Evolutionary conservation across 2,113 vertebrate genomes (phyloP), one percentile per base, ranked within the genome.

Genomic region (Nothobranchius kuhntae): DNA sequence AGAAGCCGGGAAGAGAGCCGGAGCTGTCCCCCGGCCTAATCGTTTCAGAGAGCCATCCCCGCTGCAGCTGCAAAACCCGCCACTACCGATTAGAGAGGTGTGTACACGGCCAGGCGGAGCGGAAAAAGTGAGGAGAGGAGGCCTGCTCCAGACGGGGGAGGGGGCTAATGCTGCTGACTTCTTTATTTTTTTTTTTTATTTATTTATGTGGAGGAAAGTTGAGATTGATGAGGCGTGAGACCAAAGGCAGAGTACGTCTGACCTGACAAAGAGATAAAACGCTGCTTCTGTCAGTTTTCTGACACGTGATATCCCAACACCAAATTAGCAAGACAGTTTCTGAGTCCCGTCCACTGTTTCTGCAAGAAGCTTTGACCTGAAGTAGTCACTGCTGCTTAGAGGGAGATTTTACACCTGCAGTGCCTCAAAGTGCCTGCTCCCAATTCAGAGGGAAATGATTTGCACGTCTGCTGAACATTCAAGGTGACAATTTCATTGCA

Each of bases 11-110:
- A 86, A 88, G 87, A 89, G 86, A 86, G 85, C 84, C 17, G 71
- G 81, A 78, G 87, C 86, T 82, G 88, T 90, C 91, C 83, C 81
- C 24, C 9, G 77, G 78, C 78, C 86, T 92, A 91, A 92, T 91
- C 77, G 74, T 86, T 86, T 83, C 71, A 71, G 88, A 92, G 90
- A 88, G 80, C 78, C 80, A 77, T 83, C 80, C 83, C 81, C 81
- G 75, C 75, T 67, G 82, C 86, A 74, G 81, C 79, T 68, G 40
- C 78, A 75, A 71, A 82, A 81, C 77, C 88, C 85, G 87, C 85
- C 89, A 82, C 74, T 82, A 81, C 83, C 75, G 86, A 89, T 93
- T 91, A 91, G 68, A 65, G 69, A 78, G 74, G 80, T 70, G 81
- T 69, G 80, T 70, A 71, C 73, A 73, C 51, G 57, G 79, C 71